These are phyloP conservation scores for Pararge aegeria DNA, from an alignment of 1,140 invertebrate genomes.

Conservation along the genomic window DNA sequence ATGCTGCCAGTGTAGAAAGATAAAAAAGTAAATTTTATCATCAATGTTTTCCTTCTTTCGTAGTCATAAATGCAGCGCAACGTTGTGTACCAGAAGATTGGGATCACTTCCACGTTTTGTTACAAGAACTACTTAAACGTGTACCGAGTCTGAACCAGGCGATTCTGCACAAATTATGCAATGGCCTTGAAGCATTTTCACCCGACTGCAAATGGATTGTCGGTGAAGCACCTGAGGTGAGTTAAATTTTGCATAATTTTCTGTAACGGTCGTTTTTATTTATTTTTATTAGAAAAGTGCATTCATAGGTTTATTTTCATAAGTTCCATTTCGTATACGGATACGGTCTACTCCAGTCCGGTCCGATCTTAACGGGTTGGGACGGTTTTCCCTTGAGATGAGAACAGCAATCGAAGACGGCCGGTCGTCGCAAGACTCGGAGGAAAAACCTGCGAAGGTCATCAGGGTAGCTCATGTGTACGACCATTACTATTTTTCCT, in stretches of 20 bases:
- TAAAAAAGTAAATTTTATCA: not conserved
- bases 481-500: too few relatives aligned
- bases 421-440: too few relatives aligned
- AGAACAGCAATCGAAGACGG: too few relatives aligned
- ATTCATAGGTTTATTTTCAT: not conserved
- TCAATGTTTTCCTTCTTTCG: constrained; percentile 8
- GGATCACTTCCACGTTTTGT: constrained; percentile 96
- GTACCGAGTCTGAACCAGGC: constrained; percentile 89
- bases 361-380: too few relatives aligned
- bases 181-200: constrained; percentile 96
- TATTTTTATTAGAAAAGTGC: too few relatives aligned
- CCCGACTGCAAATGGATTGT: constrained; percentile 95
- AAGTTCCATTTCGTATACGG: too few relatives aligned
- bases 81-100: constrained; percentile 90
- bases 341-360: too few relatives aligned
- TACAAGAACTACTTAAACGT: constrained; percentile 91
- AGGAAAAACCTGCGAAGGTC: too few relatives aligned
- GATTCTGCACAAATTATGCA: constrained; percentile 88
- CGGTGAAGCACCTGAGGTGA: constrained; percentile 94
- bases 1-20: not conserved
- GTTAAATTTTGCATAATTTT: constrained; percentile 10
- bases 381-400: too few relatives aligned
- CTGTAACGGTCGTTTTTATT: too few relatives aligned
- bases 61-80: constrained; percentile 38
- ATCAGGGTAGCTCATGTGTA: too few relatives aligned